These are phyloP conservation scores for Catostylus mosaicus DNA, from an alignment of 30 jellyfish, hydroid and myxozoan species.

Conservation along the genomic window DNA sequence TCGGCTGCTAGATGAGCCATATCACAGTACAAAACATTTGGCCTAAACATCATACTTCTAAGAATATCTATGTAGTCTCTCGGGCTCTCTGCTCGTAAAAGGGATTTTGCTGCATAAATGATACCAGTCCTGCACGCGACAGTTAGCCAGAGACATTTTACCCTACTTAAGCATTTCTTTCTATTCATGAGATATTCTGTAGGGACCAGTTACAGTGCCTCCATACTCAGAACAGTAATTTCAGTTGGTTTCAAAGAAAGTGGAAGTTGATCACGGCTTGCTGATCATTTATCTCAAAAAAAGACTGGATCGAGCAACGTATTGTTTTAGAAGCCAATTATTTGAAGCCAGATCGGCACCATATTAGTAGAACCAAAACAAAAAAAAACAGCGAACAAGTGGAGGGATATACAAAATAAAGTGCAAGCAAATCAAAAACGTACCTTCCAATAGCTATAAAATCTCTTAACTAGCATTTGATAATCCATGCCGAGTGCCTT, in stretches of 20 bases:
- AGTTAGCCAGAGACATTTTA: slow-evolving; percentile 49
- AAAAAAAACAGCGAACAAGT: too few relatives aligned
- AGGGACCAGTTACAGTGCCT: not conserved
- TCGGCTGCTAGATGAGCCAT: slow-evolving; percentile 58
- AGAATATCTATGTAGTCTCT: slow-evolving; percentile 49
- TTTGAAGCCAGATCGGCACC: too few relatives aligned
- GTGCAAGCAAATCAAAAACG: too few relatives aligned
- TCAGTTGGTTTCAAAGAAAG: not conserved
- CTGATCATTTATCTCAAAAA: too few relatives aligned
- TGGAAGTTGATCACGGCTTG: not conserved
- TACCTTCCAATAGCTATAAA: too few relatives aligned
- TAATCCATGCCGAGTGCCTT: too few relatives aligned
- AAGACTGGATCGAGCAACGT: too few relatives aligned
- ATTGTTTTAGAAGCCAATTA: too few relatives aligned
- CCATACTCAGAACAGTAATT: not conserved
- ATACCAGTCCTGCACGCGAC: slow-evolving; percentile 44
- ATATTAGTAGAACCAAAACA: too few relatives aligned
- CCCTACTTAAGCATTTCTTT: not conserved
- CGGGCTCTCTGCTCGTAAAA: slow-evolving; percentile 53
- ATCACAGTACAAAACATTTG: slow-evolving; percentile 44
- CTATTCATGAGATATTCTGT: not conserved
- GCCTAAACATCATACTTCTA: slow-evolving; percentile 30
- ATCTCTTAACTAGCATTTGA: too few relatives aligned
- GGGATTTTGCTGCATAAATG: slow-evolving; percentile 20
- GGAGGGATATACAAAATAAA: too few relatives aligned